Conservation (phyloP, 2,797 vertebrate genomes). For the Syncerus caffer region DNA sequence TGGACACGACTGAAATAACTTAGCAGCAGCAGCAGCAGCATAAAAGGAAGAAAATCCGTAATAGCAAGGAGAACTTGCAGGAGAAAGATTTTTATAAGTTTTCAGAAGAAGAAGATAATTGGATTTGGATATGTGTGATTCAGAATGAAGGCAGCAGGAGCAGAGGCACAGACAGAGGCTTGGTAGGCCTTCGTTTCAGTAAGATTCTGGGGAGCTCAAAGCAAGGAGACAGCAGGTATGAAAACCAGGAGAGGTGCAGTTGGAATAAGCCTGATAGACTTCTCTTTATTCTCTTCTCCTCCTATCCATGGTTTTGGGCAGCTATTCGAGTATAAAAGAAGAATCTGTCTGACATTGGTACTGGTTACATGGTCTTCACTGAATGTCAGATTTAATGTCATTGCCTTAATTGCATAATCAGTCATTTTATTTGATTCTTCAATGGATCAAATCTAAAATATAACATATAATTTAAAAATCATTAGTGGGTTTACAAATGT, state of each 20-base stretch:
- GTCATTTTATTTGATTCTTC: slow-evolving; percentile 12
- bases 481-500: slow-evolving; percentile 45
- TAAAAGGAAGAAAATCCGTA: not conserved
- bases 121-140: not conserved
- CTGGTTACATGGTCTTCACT: not conserved
- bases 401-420: slow-evolving; percentile 17
- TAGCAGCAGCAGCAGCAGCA: not conserved
- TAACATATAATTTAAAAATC: slow-evolving; percentile 33
- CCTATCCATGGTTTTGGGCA: not conserved
- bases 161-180: not conserved
- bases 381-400: slow-evolving; percentile 1
- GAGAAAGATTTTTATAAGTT: not conserved
- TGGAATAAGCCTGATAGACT: not conserved
- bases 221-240: not conserved
- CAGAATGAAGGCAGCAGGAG: not conserved
- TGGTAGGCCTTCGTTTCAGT: too few species aligned
- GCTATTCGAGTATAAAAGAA: not conserved
- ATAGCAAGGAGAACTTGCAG: not conserved
- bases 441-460: slow-evolving; percentile 11
- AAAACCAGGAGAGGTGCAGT: not conserved
- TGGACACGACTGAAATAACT: not conserved
- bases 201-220: not conserved
- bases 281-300: not conserved
- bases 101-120: not conserved
- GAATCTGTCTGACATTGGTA: not conserved